Base-by-base conservation (phyloP, 2,797 vertebrate species). In the Sebastes taczanowskii region DNA sequence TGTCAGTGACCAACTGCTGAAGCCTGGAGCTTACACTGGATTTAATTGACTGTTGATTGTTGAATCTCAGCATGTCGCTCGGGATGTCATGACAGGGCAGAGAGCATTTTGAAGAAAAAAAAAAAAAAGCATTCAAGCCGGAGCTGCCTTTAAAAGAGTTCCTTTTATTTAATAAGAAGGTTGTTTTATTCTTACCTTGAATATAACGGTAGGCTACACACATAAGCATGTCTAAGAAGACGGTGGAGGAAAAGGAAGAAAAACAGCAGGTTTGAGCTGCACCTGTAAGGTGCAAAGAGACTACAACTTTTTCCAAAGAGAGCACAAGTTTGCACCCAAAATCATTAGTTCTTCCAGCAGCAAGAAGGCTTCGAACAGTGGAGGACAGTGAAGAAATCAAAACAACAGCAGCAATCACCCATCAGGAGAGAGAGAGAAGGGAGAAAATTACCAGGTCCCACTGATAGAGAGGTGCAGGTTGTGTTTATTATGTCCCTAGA, bases 221-320 rank as follows among this genome's bases (percentile, higher is more conserved):
- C 11, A 56, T 30, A 60, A 58, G 32, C 46, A 58, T 35, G 70
- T 74, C 38, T 80, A 18, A 68, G 73, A 29, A 68, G 71, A 63
- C 1, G 30, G 16, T 22, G 61, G 61, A 53, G 23, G 22, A 29
- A n/a, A 7, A 9, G 23, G 16, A 34, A 67, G 30, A 64, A 25
- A 70, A 53, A 32, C 20, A 34, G 46, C 58, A 80, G 73, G 38
- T 62, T 62, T 52, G 38, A 67, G 59, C 29, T 73, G 70, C 84
- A 86, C 85, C 83, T 87, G 77, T 61, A 66, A 84, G 67, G 61
- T 71, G 74, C 64, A 25, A 55, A 10, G 52, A 53, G 52, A 46
- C 70, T 76, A 72, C 74, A 93, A 92, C 88, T 94, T 94, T 46
- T 77, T 49, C 81, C 80, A 82, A 80, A 86, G 65, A 66, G 68